Conservation (phyloP, 2,888 invertebrate genomes). For the Epicampocera succincta region DNA sequence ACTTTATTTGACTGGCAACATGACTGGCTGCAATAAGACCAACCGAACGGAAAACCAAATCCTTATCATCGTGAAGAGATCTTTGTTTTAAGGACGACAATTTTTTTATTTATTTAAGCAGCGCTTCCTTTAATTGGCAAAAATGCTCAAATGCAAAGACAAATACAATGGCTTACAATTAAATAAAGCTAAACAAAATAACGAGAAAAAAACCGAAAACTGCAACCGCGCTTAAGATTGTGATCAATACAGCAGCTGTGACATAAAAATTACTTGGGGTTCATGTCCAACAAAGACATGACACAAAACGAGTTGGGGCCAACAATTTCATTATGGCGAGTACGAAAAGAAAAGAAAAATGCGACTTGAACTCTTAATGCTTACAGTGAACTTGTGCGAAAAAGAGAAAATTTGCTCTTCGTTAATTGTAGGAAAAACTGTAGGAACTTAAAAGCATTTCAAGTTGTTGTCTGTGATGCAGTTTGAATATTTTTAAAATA, state of each 20-base stretch:
- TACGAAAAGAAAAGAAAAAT: neutral
- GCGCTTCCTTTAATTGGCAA: slow-evolving; percentile 67
- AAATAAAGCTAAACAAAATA: slow-evolving; percentile 55
- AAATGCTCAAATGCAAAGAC: neutral
- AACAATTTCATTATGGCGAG: slow-evolving; percentile 61
- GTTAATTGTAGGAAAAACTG: no score
- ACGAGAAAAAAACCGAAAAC: slow-evolving; percentile 43
- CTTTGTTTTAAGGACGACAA: slow-evolving; percentile 51
- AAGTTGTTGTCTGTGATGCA: no score
- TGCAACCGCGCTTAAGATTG: slow-evolving; percentile 68
- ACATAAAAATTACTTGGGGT: slow-evolving; percentile 67
- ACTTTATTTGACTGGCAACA: slow-evolving; percentile 69
- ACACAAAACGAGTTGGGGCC: slow-evolving; percentile 32
- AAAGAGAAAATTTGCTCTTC: neutral
- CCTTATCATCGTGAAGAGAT: slow-evolving; percentile 58
- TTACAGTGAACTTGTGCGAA: neutral
- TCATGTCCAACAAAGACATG: slow-evolving; percentile 57
- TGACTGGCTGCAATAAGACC: slow-evolving; percentile 49
- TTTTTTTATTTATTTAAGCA: slow-evolving; percentile 33
- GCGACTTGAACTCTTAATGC: neutral
- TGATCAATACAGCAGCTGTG: slow-evolving; percentile 67
- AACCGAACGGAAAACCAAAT: slow-evolving; percentile 40
- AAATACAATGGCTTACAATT: slow-evolving; percentile 49
- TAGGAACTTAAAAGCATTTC: no score
- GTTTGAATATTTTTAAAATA: neutral